phyloP scores from a whole-genome alignment of 2,888 invertebrate genomes.

The Coleophora deauratella region DNA sequence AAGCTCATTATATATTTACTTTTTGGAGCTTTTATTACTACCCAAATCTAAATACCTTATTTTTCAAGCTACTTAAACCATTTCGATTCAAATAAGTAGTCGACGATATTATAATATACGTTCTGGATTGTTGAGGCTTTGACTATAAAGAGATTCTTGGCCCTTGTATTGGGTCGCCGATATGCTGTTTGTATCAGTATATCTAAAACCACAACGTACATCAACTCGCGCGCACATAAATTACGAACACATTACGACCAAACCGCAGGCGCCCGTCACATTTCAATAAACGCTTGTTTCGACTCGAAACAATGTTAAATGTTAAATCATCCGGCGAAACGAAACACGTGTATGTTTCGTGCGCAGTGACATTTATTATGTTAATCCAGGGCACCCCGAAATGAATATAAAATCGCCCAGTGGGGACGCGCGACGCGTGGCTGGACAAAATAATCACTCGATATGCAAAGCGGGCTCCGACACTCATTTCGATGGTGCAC shows the following conservation, averaged over 20 bases:
- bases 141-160: no score
- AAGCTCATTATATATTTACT: no score
- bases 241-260: not conserved
- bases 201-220: no score
- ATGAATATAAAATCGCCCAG: slow-evolving; percentile 44
- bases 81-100: no score
- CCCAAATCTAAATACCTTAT: no score
- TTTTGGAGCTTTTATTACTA: no score
- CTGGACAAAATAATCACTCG: slow-evolving; percentile 51
- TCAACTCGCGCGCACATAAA: no score
- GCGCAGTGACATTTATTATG: slow-evolving; percentile 18
- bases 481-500: slow-evolving; percentile 40
- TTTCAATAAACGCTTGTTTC: not conserved
- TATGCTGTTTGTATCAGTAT: no score
- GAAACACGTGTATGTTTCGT: not conserved
- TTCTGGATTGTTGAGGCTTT: no score
- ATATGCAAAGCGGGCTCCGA: slow-evolving; percentile 42
- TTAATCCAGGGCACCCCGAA: slow-evolving; percentile 27
- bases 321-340: slow-evolving; percentile 1
- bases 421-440: slow-evolving; percentile 26
- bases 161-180: no score
- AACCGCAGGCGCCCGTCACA: not conserved
- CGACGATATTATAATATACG: no score
- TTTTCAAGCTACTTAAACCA: no score
- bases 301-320: not conserved